Evolutionary conservation across 2,888 invertebrate species (phyloP), one percentile per base, ranked within the genome.

Genomic region (Zeuzera pyrina): DNA sequence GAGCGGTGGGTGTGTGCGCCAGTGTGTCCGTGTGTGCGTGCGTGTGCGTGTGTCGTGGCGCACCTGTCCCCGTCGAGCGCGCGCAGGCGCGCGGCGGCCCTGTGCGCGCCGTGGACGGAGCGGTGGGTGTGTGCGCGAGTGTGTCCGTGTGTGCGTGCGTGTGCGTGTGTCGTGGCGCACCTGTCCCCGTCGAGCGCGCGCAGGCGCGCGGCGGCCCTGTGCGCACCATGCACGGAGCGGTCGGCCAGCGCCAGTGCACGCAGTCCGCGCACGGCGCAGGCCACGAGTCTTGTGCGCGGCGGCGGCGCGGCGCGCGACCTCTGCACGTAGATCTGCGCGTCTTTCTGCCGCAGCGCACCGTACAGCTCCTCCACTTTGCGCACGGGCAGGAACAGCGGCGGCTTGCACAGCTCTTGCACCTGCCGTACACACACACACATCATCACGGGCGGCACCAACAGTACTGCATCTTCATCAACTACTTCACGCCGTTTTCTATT

Each of bases 291-390:
- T 49, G 85, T 39, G 62, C 86, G 41, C 76, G 85, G 50, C 84
- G 86, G 66, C 86, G 90, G 84, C 88, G 87, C 72, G 89, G 92
- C 64, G 32, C 79, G 65, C 19, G 66, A 60, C 0, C 81, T 57
- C 67, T 97, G 95, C 35, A 98, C 92, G 74, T 98, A 99, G 54
- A 98, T 97, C 68, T 97, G 95, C 0, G 96, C 94, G 71, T 96
- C 96, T 61, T 94, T 95, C 58, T 93, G 92, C 5, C 91, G 90
- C 45, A 99, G 74, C 46, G 92, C 93, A 0, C 90, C 88, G 67
- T 95, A 94, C 7, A 99, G 81, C 56, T 96, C 94, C 49, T 98
- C 97, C 1, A 94, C 91, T 57, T 94, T 94, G 1, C 89, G 92
- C 5, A 91, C 91, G 0, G 96, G 94, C 23, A 95, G 85, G 46